Base-by-base conservation (phyloP, 2,797 vertebrate genomes). In the Pangasius larnaudii region DNA sequence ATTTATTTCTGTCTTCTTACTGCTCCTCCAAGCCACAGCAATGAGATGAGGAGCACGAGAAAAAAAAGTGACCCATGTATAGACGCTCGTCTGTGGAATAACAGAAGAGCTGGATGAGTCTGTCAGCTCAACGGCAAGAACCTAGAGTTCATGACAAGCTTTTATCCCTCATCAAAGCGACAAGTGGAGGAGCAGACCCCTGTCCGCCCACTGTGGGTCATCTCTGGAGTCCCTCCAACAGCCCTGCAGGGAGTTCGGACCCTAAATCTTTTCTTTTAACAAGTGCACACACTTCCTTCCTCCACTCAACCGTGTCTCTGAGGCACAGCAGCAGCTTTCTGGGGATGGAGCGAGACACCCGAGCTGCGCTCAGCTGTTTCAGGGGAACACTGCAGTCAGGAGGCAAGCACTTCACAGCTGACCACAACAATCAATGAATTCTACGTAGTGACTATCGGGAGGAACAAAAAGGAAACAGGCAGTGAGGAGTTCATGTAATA, bases 141-240 rank as follows among this genome's bases (percentile, higher is more conserved):
- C 93, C 91, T 92, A 91, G 91, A 92, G 92, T 93, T 96, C 95
- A 92, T 93, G 95, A 96, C 95, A 95, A 94, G 94, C 96, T 97
- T 97, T 97, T 95, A 97, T 96, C 96, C 91, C 27, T 92, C 96
- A 97, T 96, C 96, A 97, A 97, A 96, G 96, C 97, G 97, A 97
- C 97, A 98, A 97, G 97, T 97, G 95, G 94, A 97, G 95, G 95
- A 97, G 94, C 95, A 97, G 97, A 96, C 94, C 93, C 93, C 93
- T 93, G 84, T 88, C 86, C 77, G 71, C 69, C 87, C 6, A 74
- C 83, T 86, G 42, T 82, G 81, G 83, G 89, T 93, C 91, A 86
- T 84, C 93, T 94, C 91, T 91, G 90, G 92, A 90, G 65, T 91
- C 94, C 92, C 93, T 93, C 93, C 89, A 79, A 92, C 93, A 90